Base-by-base conservation (phyloP, 2,113 vertebrate species). In the Apeltes quadracus region DNA sequence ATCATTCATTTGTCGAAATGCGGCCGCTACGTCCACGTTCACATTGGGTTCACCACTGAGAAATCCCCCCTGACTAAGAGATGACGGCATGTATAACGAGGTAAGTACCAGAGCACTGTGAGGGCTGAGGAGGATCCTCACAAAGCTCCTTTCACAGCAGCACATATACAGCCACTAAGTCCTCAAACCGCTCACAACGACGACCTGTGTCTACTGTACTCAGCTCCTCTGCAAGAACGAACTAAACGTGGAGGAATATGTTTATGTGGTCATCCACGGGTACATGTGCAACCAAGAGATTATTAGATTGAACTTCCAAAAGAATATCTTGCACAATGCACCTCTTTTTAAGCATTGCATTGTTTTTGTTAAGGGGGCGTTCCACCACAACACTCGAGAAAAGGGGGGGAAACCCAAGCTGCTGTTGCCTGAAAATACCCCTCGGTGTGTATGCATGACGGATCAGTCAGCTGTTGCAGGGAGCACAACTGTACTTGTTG, bases 291-390 rank as follows among this genome's bases (percentile, higher is more conserved):
- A 59, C 16, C 54, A 69, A 32, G 23, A 78, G 85, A 90, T 88
- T 89, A 89, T 89, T 89, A 84, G 69, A 76, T 69, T 23, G 16
- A 71, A 70, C 50, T 84, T 85, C 83, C 87, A 27, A 43, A 73
- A 86, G 87, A 87, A 90, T 87, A 89, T 61, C 43, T 46, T 62
- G 81, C 77, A 92, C 88, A 92, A 91, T 88, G 79, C 84, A 88
- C 79, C 88, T 63, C 44, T 57, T 83, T 78, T 81, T 72, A 59
- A 75, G 63, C 32, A 68, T 83, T 79, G 1, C 3, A 34, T 69
- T 72, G 58, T 61, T 85, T 81, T 73, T 64, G 64, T 75, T n/a
- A 44, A 62, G 86, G 84, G 80, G 41, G 87, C 84, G 81, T 91
- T 90, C 87, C 87, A 84, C 70, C 71, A 84, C 69, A 76, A 59